These are phyloP conservation scores for Leptinotarsa undecemlineata DNA, from an alignment of 1,140 invertebrate genomes.

Conservation along the genomic window DNA sequence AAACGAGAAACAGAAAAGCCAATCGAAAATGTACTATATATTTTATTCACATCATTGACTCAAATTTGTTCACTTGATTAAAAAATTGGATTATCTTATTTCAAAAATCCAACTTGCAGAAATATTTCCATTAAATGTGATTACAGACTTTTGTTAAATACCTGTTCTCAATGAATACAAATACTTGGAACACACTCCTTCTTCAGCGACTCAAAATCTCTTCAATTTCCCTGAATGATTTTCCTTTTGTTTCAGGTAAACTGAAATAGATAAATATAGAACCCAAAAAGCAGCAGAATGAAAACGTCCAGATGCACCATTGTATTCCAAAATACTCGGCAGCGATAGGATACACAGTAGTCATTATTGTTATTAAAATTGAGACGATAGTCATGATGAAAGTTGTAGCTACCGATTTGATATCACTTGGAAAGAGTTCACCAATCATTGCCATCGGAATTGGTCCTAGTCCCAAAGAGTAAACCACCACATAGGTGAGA, in stretches of 20 bases:
- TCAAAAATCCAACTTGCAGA: no score
- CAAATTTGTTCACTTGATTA: no score
- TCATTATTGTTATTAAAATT: not conserved
- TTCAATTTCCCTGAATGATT: slow-evolving; percentile 8
- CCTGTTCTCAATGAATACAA: no score
- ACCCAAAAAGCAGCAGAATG: not conserved
- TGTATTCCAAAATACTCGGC: slow-evolving; percentile 13
- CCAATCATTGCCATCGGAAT: slow-evolving; percentile 84
- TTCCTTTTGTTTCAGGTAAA: slow-evolving; percentile 19
- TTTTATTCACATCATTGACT: no score
- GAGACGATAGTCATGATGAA: slow-evolving; percentile 57
- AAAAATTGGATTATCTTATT: no score
- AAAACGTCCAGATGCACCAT: slow-evolving; percentile 4
- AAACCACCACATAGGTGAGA: slow-evolving; percentile 70
- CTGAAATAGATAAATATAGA: not conserved
- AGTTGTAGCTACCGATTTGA: slow-evolving; percentile 74
- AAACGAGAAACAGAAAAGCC: no score
- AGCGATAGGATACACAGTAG: slow-evolving; percentile 6
- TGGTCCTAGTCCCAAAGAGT: slow-evolving; percentile 77
- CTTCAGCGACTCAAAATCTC: not conserved
- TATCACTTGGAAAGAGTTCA: slow-evolving; percentile 78
- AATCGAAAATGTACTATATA: no score
- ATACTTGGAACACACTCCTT: no score
- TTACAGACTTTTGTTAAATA: no score
- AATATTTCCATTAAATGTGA: no score